These are phyloP conservation scores for Drosophila mulleri DNA, from an alignment of 2,888 invertebrate genomes.

Conservation along the genomic window DNA sequence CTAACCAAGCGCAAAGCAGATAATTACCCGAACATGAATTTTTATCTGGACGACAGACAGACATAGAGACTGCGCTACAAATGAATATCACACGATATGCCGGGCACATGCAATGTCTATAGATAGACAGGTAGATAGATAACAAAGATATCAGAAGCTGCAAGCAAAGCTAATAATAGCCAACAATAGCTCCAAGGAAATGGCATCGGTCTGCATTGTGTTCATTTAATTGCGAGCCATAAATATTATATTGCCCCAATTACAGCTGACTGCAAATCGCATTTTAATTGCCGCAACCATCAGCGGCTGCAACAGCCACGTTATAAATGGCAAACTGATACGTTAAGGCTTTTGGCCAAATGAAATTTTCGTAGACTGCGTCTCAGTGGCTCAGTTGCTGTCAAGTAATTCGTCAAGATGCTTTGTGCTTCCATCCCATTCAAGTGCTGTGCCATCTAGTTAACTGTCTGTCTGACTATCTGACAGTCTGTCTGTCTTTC, in stretches of 20 bases:
- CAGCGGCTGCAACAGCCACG: slow-evolving; percentile 18
- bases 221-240: background rate
- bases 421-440: slow-evolving; percentile 26
- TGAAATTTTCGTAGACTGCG: slow-evolving; percentile 57
- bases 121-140: background rate
- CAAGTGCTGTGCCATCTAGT: slow-evolving; percentile 38
- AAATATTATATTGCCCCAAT: slow-evolving; percentile 1
- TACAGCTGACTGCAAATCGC: background rate
- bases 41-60: background rate
- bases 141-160: background rate
- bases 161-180: background rate
- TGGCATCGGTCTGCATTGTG: background rate
- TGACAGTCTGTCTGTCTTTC: background rate
- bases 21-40: background rate
- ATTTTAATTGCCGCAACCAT: slow-evolving; percentile 20
- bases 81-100: background rate
- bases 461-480: slow-evolving; percentile 6
- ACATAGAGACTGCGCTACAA: background rate
- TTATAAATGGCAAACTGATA: background rate
- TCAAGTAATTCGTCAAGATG: slow-evolving; percentile 77
- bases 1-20: background rate
- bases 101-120: background rate
- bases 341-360: slow-evolving; percentile 54
- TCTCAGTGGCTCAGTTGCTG: slow-evolving; percentile 27
- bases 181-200: background rate